phyloP scores from a whole-genome alignment of 2,888 invertebrate species.

The Phoenoteleia sp. region DNA sequence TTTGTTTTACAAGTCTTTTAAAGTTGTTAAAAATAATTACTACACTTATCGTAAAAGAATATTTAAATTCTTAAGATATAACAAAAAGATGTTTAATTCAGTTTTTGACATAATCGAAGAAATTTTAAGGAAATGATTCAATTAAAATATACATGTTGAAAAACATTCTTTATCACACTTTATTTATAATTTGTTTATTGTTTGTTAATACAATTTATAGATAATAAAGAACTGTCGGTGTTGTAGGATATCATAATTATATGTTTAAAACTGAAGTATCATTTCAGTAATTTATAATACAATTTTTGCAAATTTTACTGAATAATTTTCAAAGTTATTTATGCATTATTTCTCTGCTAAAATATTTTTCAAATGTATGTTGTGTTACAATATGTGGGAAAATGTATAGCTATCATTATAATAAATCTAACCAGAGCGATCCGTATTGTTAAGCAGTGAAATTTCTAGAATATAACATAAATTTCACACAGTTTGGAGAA shows the following conservation, averaged over 20 bases:
- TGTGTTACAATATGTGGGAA: conserved; percentile 29
- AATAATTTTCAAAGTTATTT: background rate
- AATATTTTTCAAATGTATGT: conserved; percentile 30
- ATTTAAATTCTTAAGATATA: too few relatives aligned
- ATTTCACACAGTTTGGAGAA: conserved; percentile 49
- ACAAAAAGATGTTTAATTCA: too few relatives aligned
- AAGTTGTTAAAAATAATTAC: background rate
- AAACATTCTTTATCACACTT: too few relatives aligned
- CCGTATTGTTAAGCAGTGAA: conserved; percentile 39
- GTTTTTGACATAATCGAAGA: too few relatives aligned
- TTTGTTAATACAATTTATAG: too few relatives aligned
- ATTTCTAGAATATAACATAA: conserved; percentile 53
- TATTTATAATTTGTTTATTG: too few relatives aligned
- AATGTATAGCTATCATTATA: conserved; percentile 47
- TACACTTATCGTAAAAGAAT: background rate
- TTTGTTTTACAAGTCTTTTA: background rate
- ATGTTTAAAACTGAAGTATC: too few relatives aligned
- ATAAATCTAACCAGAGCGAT: conserved; percentile 44
- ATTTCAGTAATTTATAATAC: background rate
- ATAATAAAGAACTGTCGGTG: too few relatives aligned
- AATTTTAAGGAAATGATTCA: too few relatives aligned
- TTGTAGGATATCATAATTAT: too few relatives aligned
- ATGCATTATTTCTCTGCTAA: background rate
- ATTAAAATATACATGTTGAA: too few relatives aligned
- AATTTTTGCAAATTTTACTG: conserved; percentile 17